A percentile compares a stretch with the other conserved stretches of the same genome.
Evolutionary conservation across 2,113 vertebrate species (phyloP).

Genomic region (Platycercus adscitus): DNA sequence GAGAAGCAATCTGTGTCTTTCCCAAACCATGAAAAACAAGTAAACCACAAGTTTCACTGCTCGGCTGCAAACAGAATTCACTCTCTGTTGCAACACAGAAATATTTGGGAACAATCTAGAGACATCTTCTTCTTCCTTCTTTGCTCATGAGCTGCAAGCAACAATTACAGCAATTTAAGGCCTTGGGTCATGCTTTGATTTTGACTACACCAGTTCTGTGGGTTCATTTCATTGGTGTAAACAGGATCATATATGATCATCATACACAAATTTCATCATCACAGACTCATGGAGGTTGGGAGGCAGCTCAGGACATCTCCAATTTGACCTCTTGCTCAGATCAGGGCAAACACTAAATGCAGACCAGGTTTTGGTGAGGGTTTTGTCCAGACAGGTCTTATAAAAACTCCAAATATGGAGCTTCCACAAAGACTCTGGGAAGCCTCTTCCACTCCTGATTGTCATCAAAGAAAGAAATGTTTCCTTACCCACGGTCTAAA

Average conservation of each 20-base stretch:
- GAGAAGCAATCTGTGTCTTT: background rate
- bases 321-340: background rate
- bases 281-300: background rate
- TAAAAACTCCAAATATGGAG: background rate
- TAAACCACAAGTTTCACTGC: background rate
- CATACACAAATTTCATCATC: background rate
- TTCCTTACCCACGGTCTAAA: background rate
- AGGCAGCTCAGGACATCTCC: background rate
- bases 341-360: background rate
- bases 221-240: background rate
- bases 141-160: background rate
- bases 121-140: background rate
- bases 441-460: background rate
- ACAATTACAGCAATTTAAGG: background rate
- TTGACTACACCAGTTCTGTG: background rate
- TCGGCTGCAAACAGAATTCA: background rate
- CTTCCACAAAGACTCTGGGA: background rate
- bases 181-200: background rate
- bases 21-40: background rate
- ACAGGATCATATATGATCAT: background rate
- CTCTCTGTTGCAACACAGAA: background rate
- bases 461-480: background rate
- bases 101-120: background rate
- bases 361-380: background rate
- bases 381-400: background rate